Evolutionary conservation across 2,888 invertebrate species (phyloP).

Genomic region (Baronia brevicornis): DNA sequence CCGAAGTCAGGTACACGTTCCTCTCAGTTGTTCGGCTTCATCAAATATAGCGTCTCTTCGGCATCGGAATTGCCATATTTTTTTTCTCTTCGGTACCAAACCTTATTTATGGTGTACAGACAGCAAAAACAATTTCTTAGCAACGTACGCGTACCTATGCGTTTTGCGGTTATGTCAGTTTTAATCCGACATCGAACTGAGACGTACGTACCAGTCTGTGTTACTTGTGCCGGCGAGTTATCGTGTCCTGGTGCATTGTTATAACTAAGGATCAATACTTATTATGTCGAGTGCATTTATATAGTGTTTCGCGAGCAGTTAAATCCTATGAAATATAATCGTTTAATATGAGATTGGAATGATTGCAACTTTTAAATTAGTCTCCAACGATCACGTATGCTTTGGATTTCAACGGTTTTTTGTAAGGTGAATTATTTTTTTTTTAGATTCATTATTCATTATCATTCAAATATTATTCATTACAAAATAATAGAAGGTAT

Average conservation of each 20-base stretch:
- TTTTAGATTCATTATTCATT: not conserved
- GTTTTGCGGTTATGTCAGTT: slow-evolving; percentile 73
- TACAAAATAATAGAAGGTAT: not conserved
- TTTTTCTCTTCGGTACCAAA: slow-evolving; percentile 47
- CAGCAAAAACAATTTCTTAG: slow-evolving; percentile 66
- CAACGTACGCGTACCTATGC: slow-evolving; percentile 49
- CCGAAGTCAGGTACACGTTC: slow-evolving; percentile 12
- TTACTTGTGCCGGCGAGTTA: slow-evolving; percentile 9
- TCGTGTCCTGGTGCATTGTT: slow-evolving; percentile 38
- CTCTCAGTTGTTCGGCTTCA: slow-evolving; percentile 32
- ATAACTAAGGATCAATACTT: slow-evolving; percentile 52
- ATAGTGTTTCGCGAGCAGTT: slow-evolving; percentile 35
- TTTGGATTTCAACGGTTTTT: slow-evolving; percentile 15
- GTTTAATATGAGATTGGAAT: slow-evolving; percentile 28
- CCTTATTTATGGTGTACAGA: slow-evolving; percentile 59
- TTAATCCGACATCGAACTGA: slow-evolving; percentile 56
- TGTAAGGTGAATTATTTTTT: slow-evolving; percentile 10
- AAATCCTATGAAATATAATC: slow-evolving; percentile 27
- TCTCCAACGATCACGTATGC: slow-evolving; percentile 17
- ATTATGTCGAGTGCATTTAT: slow-evolving; percentile 50
- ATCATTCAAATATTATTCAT: not conserved
- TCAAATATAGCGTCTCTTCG: slow-evolving; percentile 35
- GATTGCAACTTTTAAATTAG: slow-evolving; percentile 37
- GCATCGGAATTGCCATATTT: slow-evolving; percentile 30
- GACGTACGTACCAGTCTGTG: slow-evolving; percentile 44